Base-by-base conservation (phyloP, 2,113 vertebrate species). In the Alethe diademata region DNA sequence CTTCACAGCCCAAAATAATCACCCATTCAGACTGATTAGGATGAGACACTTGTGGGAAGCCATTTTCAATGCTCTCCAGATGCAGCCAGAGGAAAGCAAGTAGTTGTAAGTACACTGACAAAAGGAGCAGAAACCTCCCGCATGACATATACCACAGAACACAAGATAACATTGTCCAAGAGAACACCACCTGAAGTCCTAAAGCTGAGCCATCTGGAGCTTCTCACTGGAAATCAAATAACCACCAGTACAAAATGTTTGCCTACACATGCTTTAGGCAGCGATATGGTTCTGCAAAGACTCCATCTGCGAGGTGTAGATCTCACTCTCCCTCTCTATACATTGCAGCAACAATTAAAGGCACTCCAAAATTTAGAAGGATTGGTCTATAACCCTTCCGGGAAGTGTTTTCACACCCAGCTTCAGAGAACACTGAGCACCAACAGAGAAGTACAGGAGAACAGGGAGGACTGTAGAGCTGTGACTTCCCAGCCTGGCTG, bases 221-320 rank as follows among this genome's bases (percentile, higher is more conserved):
- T 88, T 28, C 60, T 79, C 65, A 25, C 12, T 50, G 16, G 42
- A 89, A 61, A 64, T 54, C 53, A 50, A 8, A 33, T 40, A 42
- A 61, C 19, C 7, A 3, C 26, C 20, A n/a, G 7, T 23, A 51
- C 13, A 93, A 75, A 12, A 7, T 26, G 17, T 78, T 82, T 42
- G 31, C 43, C 35, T 66, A 26, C 33, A n/a, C 1, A 5, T 13
- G 26, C 22, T 67, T 93, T 40, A 67, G 61, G 61, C 47, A 70
- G 38, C 15, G 36, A 51, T 0, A 0, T 28, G 29, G 38, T 17
- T 64, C 48, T 47, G 19, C 4, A 26, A 53, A 38, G 19, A 33
- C 70, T 90, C 16, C 3, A 22, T 24, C 70, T 38, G 31, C 0
- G 0, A 31, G 40, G 4, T 29, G 7, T 5, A 42, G 19, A 47